These are phyloP conservation scores for Andrena dorsata DNA, from an alignment of 2,888 invertebrate species.

Conservation along the genomic window DNA sequence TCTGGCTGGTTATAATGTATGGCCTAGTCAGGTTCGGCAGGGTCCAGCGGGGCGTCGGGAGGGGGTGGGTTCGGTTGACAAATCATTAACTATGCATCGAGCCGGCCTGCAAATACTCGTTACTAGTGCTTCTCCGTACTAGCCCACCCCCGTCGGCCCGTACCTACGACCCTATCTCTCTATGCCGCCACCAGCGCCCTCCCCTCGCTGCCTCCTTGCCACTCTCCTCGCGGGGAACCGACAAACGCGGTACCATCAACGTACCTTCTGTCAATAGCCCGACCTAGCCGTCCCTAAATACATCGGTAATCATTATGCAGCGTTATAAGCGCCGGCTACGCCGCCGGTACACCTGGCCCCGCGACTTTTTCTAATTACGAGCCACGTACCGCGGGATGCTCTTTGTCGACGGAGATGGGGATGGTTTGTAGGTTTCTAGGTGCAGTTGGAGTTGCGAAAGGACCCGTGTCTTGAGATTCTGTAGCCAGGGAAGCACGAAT, in stretches of 20 bases:
- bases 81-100: slow-evolving; percentile 85
- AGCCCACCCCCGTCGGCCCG: slow-evolving; percentile 63
- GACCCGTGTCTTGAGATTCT: too few species aligned
- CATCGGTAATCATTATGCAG: slow-evolving; percentile 76
- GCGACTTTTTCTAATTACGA: not conserved
- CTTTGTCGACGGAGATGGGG: too few species aligned
- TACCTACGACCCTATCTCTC: slow-evolving; percentile 53
- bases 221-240: slow-evolving; percentile 52
- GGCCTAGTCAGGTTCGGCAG: slow-evolving; percentile 81
- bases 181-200: slow-evolving; percentile 21
- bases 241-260: slow-evolving; percentile 62
- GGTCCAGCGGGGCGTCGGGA: slow-evolving; percentile 78
- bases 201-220: slow-evolving; percentile 40
- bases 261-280: slow-evolving; percentile 59
- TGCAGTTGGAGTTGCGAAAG: too few species aligned
- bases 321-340: slow-evolving; percentile 65
- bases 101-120: slow-evolving; percentile 85
- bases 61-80: slow-evolving; percentile 81
- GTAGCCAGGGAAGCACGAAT: too few species aligned
- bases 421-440: too few species aligned
- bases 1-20: slow-evolving; percentile 81
- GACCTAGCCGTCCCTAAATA: slow-evolving; percentile 73
- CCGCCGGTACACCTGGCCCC: not conserved
- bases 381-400: too few species aligned
- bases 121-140: slow-evolving; percentile 81